Evolutionary conservation across 1,140 invertebrate genomes (phyloP), one percentile per base, ranked within the genome.

Genomic region (Pararge aegeria): DNA sequence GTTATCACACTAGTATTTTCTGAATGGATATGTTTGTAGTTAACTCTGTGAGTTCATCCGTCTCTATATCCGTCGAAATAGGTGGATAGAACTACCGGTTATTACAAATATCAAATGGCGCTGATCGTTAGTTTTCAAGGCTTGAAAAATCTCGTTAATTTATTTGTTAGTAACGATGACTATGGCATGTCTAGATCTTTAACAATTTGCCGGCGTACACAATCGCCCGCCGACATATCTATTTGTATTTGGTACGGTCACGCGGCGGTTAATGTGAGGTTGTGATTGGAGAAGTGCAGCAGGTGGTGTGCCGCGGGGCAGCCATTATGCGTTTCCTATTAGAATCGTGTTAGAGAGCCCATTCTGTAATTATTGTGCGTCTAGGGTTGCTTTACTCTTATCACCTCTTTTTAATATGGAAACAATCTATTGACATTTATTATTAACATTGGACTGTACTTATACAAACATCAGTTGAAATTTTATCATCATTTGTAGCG

Each of bases 331-430:
- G 76, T 80, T 83, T 84, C 81, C 80, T 84, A 84, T 84, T 84
- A 80, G 78, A 83, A 73, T 78, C 74, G 79, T 78, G 80, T 85
- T 83, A 82, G 82, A 84, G 67, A 76, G 68, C 64, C 68, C 68
- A 72, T 80, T 76, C 78, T 70, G 75, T 82, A 82, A 82, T 85
- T 78, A 83, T 83, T 78, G 34, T 30, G 61, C 24, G 9, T 10
- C 15, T 66, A 66, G 64, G 64, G 64, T 15, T 66, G 50, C 20
- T 34, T 12, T 0, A 19, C 49, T 7, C 5, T 2, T 16, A 24
- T 29, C 29, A 55, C 5, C 15, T 42, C 1, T 5, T 7, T 4
- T 30, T 16, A 30, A 2, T 5, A 24, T 30, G 0, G 4, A 30
- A 12, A 16, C 10, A 51, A 19, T 51, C 30, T 18, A 38, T 27